A percentile compares a stretch with the other conserved stretches of the same genome.
phyloP scores from a whole-genome alignment of 1,140 invertebrate species.

The Lamellibrachia luymesi region DNA sequence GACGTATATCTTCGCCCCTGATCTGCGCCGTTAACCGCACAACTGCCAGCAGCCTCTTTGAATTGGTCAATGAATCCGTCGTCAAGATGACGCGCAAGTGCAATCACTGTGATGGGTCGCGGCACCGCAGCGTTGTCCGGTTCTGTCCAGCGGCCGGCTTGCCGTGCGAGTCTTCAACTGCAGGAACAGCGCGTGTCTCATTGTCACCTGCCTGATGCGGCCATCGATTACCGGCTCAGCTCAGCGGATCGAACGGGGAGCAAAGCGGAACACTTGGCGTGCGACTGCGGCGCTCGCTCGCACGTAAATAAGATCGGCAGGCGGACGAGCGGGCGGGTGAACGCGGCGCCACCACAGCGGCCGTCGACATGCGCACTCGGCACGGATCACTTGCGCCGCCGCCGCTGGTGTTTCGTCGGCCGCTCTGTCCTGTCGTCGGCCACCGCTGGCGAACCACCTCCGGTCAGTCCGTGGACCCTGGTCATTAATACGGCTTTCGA shows the following conservation, averaged over 20 bases:
- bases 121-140: background rate
- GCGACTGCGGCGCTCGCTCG: background rate
- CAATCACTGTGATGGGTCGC: background rate
- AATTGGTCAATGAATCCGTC: background rate
- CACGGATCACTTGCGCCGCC: background rate
- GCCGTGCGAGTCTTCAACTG: background rate
- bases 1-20: background rate
- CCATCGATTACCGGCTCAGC: background rate
- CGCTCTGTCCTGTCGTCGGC: background rate
- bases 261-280: background rate
- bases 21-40: background rate
- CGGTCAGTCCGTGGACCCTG: background rate
- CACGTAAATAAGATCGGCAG: background rate
- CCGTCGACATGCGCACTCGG: background rate
- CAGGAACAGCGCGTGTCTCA: background rate
- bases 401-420: background rate
- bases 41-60: background rate
- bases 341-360: background rate
- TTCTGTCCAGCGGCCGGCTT: background rate
- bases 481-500: background rate
- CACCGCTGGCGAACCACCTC: background rate
- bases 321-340: background rate
- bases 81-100: background rate
- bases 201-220: background rate
- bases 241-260: background rate